Evolutionary conservation across 2,888 invertebrate species (phyloP).

Genomic region (Allacma fusca): DNA sequence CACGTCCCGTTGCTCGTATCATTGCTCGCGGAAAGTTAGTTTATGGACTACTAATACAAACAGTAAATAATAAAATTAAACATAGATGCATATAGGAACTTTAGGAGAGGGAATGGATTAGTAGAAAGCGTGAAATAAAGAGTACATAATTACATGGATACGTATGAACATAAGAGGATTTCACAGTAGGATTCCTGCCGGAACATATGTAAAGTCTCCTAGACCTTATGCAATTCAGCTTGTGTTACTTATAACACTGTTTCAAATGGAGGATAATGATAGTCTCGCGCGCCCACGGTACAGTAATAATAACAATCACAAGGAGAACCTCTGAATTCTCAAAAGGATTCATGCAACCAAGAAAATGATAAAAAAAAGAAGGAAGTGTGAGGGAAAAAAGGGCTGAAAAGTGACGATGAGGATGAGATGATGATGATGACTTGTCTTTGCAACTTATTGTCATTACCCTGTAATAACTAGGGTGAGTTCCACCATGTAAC

Average conservation of each 20-base stretch:
- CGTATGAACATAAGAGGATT: neutral
- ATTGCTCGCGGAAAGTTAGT: neutral
- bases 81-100: neutral
- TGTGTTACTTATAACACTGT: neutral
- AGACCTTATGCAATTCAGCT: no score
- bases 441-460: slow-evolving; percentile 26
- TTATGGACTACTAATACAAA: neutral
- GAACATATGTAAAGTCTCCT: no score
- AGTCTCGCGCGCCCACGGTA: neutral
- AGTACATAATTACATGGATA: neutral
- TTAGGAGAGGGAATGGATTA: neutral
- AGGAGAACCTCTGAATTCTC: neutral
- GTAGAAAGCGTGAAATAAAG: neutral
- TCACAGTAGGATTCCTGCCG: neutral
- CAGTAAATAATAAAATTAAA: neutral
- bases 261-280: neutral
- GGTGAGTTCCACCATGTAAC: neutral
- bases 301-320: neutral
- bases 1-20: neutral
- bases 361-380: slow-evolving; percentile 3
- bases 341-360: slow-evolving; percentile 12
- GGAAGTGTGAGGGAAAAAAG: slow-evolving; percentile 23
- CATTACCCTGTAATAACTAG: slow-evolving; percentile 27
- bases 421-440: slow-evolving; percentile 16
- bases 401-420: neutral